A percentile compares a stretch with the other conserved stretches of the same genome.
These are phyloP conservation scores for Platyura marginata DNA, from an alignment of 1,140 invertebrate genomes.

Conservation along the genomic window DNA sequence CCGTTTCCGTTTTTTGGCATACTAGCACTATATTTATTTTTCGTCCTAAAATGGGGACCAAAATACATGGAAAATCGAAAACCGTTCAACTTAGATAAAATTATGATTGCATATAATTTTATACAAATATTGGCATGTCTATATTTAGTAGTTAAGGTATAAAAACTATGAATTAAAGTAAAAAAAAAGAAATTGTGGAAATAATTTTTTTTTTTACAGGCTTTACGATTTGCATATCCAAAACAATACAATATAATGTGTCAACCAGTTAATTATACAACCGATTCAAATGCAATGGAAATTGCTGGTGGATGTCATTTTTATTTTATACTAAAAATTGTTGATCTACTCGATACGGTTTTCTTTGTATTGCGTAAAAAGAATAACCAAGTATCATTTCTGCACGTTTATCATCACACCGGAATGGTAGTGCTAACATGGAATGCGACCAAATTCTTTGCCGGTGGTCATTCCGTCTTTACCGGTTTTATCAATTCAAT, in stretches of 20 bases:
- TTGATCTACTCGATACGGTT: slow-evolving; percentile 41
- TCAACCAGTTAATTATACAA: slow-evolving; percentile 34
- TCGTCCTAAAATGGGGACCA: slow-evolving; percentile 36
- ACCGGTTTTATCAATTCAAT: slow-evolving; percentile 34
- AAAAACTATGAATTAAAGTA: not conserved
- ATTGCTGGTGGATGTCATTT: slow-evolving; percentile 37
- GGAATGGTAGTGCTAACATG: slow-evolving; percentile 40
- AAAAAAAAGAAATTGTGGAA: too few species aligned
- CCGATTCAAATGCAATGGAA: slow-evolving; percentile 21
- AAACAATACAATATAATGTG: slow-evolving; percentile 42
- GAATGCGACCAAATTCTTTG: slow-evolving; percentile 29
- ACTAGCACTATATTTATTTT: slow-evolving; percentile 41
- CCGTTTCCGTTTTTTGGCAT: slow-evolving; percentile 32
- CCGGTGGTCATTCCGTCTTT: slow-evolving; percentile 34
- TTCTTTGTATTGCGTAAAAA: slow-evolving; percentile 70
- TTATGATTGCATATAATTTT: slow-evolving; percentile 58
- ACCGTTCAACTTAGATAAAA: slow-evolving; percentile 43
- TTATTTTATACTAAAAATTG: slow-evolving; percentile 34
- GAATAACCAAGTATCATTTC: slow-evolving; percentile 56
- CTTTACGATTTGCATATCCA: slow-evolving; percentile 6
- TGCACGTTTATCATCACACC: slow-evolving; percentile 70
- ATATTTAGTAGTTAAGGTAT: slow-evolving; percentile 34
- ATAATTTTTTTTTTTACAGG: slow-evolving; percentile 5
- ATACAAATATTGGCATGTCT: slow-evolving; percentile 45
- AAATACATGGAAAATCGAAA: slow-evolving; percentile 52